Evolutionary conservation across 1,140 invertebrate species (phyloP), one percentile per base, ranked within the genome.

Genomic region (Bemisia tabaci): DNA sequence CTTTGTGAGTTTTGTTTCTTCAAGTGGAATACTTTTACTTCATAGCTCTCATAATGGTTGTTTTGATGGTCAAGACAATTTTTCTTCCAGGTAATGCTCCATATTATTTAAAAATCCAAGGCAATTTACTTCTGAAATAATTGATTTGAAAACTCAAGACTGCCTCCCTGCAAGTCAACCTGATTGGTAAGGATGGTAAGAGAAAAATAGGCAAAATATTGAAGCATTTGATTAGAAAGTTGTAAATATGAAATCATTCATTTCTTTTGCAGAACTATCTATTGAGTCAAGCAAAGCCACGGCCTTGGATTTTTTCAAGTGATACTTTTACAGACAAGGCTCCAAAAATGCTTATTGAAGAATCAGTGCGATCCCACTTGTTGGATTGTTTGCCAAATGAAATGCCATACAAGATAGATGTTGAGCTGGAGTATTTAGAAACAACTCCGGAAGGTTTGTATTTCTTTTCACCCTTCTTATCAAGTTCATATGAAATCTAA

Each of bases 181-280:
- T n/a, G n/a, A n/a, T n/a, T n/a, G n/a, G n/a, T n/a, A n/a, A n/a
- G n/a, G n/a, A n/a, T n/a, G n/a, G n/a, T n/a, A n/a, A n/a, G n/a
- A n/a, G n/a, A n/a, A n/a, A n/a, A n/a, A n/a, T n/a, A n/a, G n/a
- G n/a, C n/a, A n/a, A n/a, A n/a, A n/a, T n/a, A n/a, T n/a, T n/a
- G n/a, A n/a, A n/a, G n/a, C n/a, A n/a, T n/a, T n/a, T n/a, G n/a
- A n/a, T n/a, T n/a, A n/a, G n/a, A n/a, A n/a, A n/a, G n/a, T n/a
- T n/a, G n/a, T n/a, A n/a, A n/a, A n/a, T n/a, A n/a, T n/a, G n/a
- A n/a, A n/a, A n/a, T n/a, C n/a, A n/a, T n/a, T n/a, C n/a, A n/a
- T n/a, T n/a, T n/a, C n/a, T n/a, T n/a, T 76, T 82, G n/a, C 76
- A 91, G 86, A 79, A 87, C 65, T 94, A 91, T 74, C 75, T 95